These are phyloP conservation scores for Lasioglossum baleicum DNA, from an alignment of 1,140 invertebrate genomes.

Conservation along the genomic window DNA sequence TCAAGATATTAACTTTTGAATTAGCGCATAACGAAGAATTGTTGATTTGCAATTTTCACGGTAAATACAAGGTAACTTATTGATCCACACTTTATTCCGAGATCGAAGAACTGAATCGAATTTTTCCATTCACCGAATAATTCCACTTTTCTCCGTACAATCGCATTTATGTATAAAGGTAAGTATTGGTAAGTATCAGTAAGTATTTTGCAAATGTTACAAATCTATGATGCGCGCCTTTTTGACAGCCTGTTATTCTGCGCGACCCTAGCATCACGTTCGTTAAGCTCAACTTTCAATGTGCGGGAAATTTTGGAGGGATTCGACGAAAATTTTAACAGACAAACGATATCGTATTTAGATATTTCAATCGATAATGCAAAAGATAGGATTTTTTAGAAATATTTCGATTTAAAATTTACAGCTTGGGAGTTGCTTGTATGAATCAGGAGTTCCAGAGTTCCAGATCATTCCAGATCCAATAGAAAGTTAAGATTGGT, in stretches of 20 bases:
- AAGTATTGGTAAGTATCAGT: too few species aligned
- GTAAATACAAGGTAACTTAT: not conserved
- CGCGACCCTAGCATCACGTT: not conserved
- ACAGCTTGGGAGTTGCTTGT: too few species aligned
- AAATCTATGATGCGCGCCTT: conserved; percentile 33
- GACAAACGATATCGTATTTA: too few species aligned
- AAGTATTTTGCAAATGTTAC: conserved; percentile 10
- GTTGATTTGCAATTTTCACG: not conserved
- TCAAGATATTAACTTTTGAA: not conserved
- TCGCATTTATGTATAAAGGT: not conserved
- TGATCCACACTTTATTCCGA: not conserved
- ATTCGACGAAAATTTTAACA: not conserved
- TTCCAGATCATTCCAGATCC: too few species aligned
- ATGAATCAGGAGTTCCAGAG: too few species aligned
- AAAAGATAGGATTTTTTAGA: too few species aligned
- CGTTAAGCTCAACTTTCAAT: not conserved
- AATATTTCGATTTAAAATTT: too few species aligned
- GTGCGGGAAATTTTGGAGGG: not conserved
- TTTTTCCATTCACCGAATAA: not conserved
- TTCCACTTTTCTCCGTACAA: conserved; percentile 14
- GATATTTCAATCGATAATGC: too few species aligned
- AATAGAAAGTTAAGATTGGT: too few species aligned
- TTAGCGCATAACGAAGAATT: not conserved
- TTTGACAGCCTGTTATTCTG: conserved; percentile 13
- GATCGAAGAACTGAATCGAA: not conserved